Evolutionary conservation across 2,113 vertebrate genomes (phyloP).

Genomic region (Lophius piscatorius): DNA sequence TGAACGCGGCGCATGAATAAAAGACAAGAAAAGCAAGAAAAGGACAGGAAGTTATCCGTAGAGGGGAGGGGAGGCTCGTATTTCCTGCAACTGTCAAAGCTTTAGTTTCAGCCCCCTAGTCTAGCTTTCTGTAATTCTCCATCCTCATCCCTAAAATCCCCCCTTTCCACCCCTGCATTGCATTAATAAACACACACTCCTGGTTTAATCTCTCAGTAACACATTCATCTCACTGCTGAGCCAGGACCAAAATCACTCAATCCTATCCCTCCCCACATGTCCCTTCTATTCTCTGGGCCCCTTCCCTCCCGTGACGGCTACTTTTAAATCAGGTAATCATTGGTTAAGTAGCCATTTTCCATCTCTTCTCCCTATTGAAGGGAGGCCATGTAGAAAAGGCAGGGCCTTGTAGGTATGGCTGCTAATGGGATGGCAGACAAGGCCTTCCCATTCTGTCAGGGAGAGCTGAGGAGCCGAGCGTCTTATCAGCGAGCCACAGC

Average conservation of each 20-base stretch:
- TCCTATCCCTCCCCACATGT: slow-evolving; percentile 66
- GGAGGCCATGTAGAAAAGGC: slow-evolving; percentile 83
- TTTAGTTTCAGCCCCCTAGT: background rate
- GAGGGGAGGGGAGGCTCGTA: background rate
- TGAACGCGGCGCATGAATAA: slow-evolving; percentile 36
- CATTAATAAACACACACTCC: slow-evolving; percentile 86
- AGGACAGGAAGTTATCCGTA: slow-evolving; percentile 20
- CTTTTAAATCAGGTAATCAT: slow-evolving; percentile 93
- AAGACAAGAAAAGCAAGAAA: slow-evolving; percentile 26
- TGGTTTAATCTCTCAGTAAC: slow-evolving; percentile 88
- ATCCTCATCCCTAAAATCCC: no score
- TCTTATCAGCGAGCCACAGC: slow-evolving; percentile 90
- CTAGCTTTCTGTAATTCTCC: slow-evolving; percentile 14
- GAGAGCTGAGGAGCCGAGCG: slow-evolving; percentile 64
- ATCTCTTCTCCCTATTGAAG: slow-evolving; percentile 87
- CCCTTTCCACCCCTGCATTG: slow-evolving; percentile 60
- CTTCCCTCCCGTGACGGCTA: slow-evolving; percentile 90
- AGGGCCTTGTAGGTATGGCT: slow-evolving; percentile 85
- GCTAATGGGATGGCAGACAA: slow-evolving; percentile 89
- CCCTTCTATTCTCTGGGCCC: slow-evolving; percentile 61
- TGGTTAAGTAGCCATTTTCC: slow-evolving; percentile 87
- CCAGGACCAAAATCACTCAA: slow-evolving; percentile 87
- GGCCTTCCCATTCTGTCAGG: slow-evolving; percentile 81
- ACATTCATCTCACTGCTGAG: slow-evolving; percentile 85
- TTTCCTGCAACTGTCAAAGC: slow-evolving; percentile 4